These are phyloP conservation scores for Sesia bembeciformis DNA, from an alignment of 2,888 invertebrate species.

Conservation along the genomic window DNA sequence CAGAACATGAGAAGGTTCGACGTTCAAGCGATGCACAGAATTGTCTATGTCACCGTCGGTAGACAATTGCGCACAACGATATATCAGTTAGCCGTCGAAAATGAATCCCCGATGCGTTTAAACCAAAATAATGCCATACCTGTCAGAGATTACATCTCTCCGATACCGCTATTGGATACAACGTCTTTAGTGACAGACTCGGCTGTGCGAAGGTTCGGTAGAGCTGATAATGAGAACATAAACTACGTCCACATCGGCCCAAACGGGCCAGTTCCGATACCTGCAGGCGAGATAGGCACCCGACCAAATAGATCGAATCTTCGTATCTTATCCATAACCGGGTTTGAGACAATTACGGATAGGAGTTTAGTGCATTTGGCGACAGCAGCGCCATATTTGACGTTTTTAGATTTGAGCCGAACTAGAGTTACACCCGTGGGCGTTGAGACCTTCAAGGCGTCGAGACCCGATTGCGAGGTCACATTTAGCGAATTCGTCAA, in stretches of 20 bases:
- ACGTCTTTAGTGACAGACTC: constrained; percentile 40
- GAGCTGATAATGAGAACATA: constrained; percentile 35
- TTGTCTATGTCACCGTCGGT: constrained; percentile 32
- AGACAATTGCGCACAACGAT: constrained; percentile 23
- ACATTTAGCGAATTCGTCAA: constrained; percentile 17
- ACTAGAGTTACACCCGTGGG: constrained; percentile 77
- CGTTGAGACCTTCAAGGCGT: constrained; percentile 72
- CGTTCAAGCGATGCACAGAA: too few relatives aligned
- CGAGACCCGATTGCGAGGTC: constrained; percentile 75
- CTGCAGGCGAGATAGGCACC: constrained; percentile 7
- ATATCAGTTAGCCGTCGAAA: constrained; percentile 15
- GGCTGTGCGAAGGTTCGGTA: constrained; percentile 41
- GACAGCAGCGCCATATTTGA: constrained; percentile 73
- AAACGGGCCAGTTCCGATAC: constrained; percentile 11
- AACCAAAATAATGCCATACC: not conserved
- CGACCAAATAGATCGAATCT: constrained; percentile 60
- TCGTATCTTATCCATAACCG: constrained; percentile 66
- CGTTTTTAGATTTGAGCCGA: constrained; percentile 78
- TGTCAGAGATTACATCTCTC: not conserved
- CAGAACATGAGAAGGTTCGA: too few relatives aligned
- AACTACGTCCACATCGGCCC: constrained; percentile 43
- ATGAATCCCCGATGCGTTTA: not conserved
- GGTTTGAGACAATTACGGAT: constrained; percentile 78
- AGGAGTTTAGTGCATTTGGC: constrained; percentile 75
- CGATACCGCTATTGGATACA: constrained; percentile 15